phyloP scores from a whole-genome alignment of 2,113 vertebrate genomes.

The Glaucidium brasilianum region DNA sequence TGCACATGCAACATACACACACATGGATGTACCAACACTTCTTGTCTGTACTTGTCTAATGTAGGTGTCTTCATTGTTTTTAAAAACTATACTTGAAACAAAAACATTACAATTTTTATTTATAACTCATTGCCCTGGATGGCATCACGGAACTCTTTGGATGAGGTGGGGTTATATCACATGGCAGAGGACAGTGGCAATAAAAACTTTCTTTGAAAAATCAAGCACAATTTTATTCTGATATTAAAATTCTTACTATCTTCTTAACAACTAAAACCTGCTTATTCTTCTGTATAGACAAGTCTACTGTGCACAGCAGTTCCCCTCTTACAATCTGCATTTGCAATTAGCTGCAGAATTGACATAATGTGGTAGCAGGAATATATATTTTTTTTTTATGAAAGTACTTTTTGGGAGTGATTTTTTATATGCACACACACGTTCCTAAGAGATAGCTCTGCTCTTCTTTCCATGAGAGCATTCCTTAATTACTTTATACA shows the following conservation, averaged over 20 bases:
- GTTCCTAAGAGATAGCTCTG: background rate
- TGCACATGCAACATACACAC: background rate
- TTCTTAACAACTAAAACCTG: background rate
- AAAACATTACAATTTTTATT: background rate
- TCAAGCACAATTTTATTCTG: background rate
- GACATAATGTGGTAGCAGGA: background rate
- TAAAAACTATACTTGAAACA: background rate
- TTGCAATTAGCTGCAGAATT: constrained; percentile 15
- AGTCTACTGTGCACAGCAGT: background rate
- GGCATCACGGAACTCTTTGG: background rate
- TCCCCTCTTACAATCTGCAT: background rate
- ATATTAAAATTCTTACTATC: background rate
- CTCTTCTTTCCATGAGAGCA: background rate
- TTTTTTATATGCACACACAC: background rate
- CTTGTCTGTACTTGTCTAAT: background rate
- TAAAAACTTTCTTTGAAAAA: background rate
- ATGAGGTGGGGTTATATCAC: background rate
- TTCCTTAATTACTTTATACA: constrained; percentile 38
- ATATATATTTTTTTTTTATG: background rate
- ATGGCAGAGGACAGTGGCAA: background rate
- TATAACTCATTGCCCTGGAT: background rate
- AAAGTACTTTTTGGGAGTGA: background rate
- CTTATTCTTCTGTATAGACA: background rate
- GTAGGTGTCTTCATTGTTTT: background rate
- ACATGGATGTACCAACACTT: background rate